A percentile compares a stretch with the other conserved stretches of the same genome.
These are phyloP conservation scores for Rhodinocichla rosea DNA, from an alignment of 2,113 vertebrate species.

Conservation along the genomic window DNA sequence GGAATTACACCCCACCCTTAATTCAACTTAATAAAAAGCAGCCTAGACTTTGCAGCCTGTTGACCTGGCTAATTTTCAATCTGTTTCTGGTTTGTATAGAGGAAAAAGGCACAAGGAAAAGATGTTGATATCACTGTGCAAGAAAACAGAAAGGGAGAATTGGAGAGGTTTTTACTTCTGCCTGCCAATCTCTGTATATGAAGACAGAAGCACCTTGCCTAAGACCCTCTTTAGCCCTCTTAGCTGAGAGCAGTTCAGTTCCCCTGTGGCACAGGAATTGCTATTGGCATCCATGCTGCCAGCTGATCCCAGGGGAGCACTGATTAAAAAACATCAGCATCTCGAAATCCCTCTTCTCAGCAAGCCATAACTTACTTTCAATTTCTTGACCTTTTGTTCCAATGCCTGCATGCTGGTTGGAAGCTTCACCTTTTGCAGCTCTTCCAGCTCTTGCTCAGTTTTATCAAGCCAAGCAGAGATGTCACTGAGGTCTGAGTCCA, in stretches of 20 bases:
- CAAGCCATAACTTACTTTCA: slow-evolving; percentile 74
- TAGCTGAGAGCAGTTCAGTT: background rate
- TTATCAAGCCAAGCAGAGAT: slow-evolving; percentile 82
- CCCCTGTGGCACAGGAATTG: background rate
- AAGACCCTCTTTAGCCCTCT: background rate
- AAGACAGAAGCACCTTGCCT: background rate
- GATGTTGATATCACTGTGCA: accelerated
- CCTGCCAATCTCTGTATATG: background rate
- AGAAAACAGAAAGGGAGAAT: background rate
- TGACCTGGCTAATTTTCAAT: background rate
- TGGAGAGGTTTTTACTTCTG: background rate
- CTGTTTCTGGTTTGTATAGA: background rate
- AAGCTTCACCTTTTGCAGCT: slow-evolving; percentile 63
- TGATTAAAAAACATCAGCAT: background rate
- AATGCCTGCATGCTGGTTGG: slow-evolving; percentile 69
- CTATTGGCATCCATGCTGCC: background rate
- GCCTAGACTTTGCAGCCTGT: background rate
- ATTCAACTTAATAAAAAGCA: background rate
- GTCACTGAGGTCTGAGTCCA: slow-evolving; percentile 78
- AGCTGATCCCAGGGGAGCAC: background rate
- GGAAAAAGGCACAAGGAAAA: background rate
- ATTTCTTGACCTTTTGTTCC: slow-evolving; percentile 73
- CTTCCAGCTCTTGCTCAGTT: slow-evolving; percentile 79
- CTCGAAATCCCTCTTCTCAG: background rate
- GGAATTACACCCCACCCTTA: background rate